Conservation (phyloP, 2,888 invertebrate genomes). For the Drosophila prostipennis region DNA sequence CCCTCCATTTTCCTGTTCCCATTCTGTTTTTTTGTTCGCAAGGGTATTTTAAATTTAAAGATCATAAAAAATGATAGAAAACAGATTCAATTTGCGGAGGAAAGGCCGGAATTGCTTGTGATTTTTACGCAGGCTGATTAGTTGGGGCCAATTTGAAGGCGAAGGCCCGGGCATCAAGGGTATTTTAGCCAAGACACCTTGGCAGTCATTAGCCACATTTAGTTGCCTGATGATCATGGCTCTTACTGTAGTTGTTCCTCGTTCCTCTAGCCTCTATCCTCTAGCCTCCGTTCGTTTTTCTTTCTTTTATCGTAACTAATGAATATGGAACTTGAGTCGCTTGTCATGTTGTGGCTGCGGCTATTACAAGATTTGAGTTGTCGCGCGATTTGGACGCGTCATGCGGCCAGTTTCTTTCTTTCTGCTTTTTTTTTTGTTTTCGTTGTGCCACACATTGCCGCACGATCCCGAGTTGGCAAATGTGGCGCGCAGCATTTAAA, state of each 20-base stretch:
- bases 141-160: constrained; percentile 4
- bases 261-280: neutral
- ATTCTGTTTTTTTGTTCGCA: constrained; percentile 1
- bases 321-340: constrained; percentile 82
- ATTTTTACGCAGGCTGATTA: constrained; percentile 48
- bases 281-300: constrained; percentile 3
- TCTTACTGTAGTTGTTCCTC: constrained; percentile 37
- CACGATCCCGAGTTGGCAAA: constrained; percentile 77
- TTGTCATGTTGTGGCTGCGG: constrained; percentile 64
- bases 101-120: constrained; percentile 56
- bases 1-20: constrained; percentile 43
- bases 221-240: constrained; percentile 54
- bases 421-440: constrained; percentile 13
- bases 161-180: constrained; percentile 23
- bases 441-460: constrained; percentile 80
- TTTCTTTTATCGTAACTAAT: constrained; percentile 68
- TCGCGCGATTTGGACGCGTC: constrained; percentile 78
- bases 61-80: constrained; percentile 48
- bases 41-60: constrained; percentile 26
- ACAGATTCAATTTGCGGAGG: constrained; percentile 54
- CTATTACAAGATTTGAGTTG: constrained; percentile 72
- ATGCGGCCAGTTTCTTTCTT: constrained; percentile 69
- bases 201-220: constrained; percentile 68
- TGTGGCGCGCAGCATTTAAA: constrained; percentile 78
- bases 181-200: constrained; percentile 53